Base-by-base conservation (phyloP, 2,797 vertebrate species). In the Myripristis jacobus region DNA sequence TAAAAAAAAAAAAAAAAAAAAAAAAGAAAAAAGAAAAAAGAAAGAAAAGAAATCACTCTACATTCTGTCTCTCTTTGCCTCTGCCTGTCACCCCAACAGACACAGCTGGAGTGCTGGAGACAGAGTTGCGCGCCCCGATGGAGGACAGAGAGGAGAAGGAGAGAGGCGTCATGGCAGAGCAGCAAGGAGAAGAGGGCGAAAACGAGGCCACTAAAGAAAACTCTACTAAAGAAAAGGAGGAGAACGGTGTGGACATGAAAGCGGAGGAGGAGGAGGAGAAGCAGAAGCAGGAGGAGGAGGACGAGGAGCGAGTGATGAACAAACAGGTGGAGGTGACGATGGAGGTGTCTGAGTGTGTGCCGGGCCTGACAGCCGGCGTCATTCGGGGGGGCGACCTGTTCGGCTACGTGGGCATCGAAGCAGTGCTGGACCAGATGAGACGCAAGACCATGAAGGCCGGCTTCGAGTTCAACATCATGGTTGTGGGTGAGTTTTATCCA, bases 381-480 rank as follows among this genome's bases (percentile, higher is more conserved):
- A 92, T 79, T 22, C 63, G 13, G 2, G 93, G 94, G 6, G 81
- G 85, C 0, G 94, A 96, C 85, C 90, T 94, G 47, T 93, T 96
- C 0, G 96, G 96, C 46, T 95, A 96, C 0, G 96, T 99, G 86
- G 97, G 97, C 62, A 98, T 99, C 0, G 97, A 98, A 72, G 95
- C 97, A 0, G 96, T 99, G 11, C 94, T 99, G 62, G 97, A 98
- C 81, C 97, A 98, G 90, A 96, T 98, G 95, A 95, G 94, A 72
- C 94, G 93, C 89, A 98, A 98, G 86, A 97, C 96, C 71, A 97
- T 99, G 95, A 99, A 98, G 89, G 93, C 90, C 0, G 97, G 96
- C 47, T 97, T 99, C 1, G 96, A 98, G 88, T 98, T 99, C 82
- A 98, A 99, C 93, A 94, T 99, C 93, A 98, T 98, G 97, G 97